Conservation (phyloP, 1,140 invertebrate species). For the Carcinoscorpius rotundicauda region DNA sequence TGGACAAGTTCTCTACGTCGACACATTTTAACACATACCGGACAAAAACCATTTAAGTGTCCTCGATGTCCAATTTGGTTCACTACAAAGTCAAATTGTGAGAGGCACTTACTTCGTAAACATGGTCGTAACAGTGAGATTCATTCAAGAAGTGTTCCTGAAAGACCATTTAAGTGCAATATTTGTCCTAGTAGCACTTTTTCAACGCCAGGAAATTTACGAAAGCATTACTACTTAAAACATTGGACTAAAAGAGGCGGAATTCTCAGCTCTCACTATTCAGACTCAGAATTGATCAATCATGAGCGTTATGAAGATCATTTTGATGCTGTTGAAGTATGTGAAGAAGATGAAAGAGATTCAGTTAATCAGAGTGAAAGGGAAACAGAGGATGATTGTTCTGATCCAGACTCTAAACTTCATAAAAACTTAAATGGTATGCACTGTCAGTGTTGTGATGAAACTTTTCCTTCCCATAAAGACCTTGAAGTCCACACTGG, state of each 20-base stretch:
- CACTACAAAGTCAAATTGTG: constrained; percentile 94
- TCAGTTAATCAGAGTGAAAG: background rate
- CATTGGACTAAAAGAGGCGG: constrained; percentile 35
- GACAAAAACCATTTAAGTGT: constrained; percentile 92
- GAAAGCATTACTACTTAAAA: constrained; percentile 59
- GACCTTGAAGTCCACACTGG: constrained; percentile 16
- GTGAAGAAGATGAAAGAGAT: background rate
- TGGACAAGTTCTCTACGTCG: constrained; percentile 87
- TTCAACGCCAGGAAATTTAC: constrained; percentile 61
- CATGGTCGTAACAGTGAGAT: constrained; percentile 44
- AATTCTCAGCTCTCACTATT: constrained; percentile 2
- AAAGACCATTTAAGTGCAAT: constrained; percentile 69
- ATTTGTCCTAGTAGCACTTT: constrained; percentile 74
- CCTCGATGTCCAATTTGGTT: constrained; percentile 80
- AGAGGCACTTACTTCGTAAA: constrained; percentile 79
- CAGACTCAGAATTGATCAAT: background rate
- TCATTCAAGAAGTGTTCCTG: constrained; percentile 48
- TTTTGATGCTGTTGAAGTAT: background rate
- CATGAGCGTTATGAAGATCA: background rate
- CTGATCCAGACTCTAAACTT: constrained; percentile 21
- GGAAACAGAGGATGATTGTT: constrained; percentile 34
- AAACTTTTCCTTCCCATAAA: constrained; percentile 9
- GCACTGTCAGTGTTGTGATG: constrained; percentile 12
- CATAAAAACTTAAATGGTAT: too few relatives aligned
- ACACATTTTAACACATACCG: constrained; percentile 86